Conservation (phyloP, 2,113 vertebrate genomes). For the Phyllopteryx taeniolatus region DNA sequence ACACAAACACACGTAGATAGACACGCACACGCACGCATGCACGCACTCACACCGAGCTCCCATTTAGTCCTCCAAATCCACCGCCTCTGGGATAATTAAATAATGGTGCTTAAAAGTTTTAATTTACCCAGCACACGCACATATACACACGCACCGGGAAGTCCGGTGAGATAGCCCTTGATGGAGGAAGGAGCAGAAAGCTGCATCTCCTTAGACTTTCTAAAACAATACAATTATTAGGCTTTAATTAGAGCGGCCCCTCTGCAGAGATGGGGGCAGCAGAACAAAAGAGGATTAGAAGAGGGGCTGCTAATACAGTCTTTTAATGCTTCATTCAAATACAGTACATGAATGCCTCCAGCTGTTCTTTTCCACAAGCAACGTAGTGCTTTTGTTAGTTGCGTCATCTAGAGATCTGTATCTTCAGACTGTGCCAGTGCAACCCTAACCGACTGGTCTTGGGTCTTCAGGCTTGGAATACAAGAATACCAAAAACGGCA, state of each 20-base stretch:
- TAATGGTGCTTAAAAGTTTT: conserved; percentile 99
- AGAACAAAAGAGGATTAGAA: conserved; percentile 68
- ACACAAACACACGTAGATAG: conserved; percentile 11
- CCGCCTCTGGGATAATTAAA: conserved; percentile 98
- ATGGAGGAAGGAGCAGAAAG: conserved; percentile 56
- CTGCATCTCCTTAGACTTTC: conserved; percentile 65
- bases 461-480: background rate
- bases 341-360: conserved; percentile 48
- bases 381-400: background rate
- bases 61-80: conserved; percentile 77
- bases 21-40: conserved; percentile 18
- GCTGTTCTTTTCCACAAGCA: conserved; percentile 26
- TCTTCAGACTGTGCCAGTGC: background rate
- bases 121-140: conserved; percentile 81
- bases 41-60: conserved; percentile 21
- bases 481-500: background rate
- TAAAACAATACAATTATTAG: conserved; percentile 76
- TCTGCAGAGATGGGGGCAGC: conserved; percentile 61
- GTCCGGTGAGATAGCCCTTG: conserved; percentile 55
- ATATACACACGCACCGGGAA: conserved; percentile 23
- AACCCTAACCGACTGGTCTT: background rate
- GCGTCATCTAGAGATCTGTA: background rate
- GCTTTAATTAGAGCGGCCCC: conserved; percentile 71
- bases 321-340: conserved; percentile 62
- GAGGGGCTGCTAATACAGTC: conserved; percentile 61